A percentile compares a stretch with the other conserved stretches of the same genome.
Evolutionary conservation across 1,140 invertebrate genomes (phyloP).

Genomic region (Pollicipes pollicipes): DNA sequence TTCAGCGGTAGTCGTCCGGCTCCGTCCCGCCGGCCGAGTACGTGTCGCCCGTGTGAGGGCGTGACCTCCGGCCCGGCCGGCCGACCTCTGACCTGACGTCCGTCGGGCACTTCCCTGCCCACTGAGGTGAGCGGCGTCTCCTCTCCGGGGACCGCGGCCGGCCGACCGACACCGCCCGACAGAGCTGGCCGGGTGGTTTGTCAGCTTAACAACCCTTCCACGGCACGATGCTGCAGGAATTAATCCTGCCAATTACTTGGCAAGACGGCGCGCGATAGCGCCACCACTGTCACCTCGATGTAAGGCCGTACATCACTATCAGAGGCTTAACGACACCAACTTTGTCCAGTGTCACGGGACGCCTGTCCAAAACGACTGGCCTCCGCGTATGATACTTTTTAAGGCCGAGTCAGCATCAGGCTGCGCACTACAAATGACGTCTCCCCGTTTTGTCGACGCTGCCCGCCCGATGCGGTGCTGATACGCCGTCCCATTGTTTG

Average conservation of each 20-base stretch:
- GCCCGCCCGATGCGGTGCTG: too few species aligned
- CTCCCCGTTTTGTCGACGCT: too few species aligned
- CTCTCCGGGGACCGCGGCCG: too few species aligned
- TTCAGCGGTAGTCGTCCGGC: not conserved
- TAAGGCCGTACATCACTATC: not conserved
- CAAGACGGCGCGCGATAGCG: not conserved
- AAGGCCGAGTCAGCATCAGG: too few species aligned
- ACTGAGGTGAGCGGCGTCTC: not conserved
- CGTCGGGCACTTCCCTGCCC: not conserved
- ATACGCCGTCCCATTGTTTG: too few species aligned
- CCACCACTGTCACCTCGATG: not conserved
- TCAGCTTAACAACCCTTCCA: not conserved
- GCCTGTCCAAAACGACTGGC: not conserved
- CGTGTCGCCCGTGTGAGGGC: not conserved
- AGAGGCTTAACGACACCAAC: not conserved
- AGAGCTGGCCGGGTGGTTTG: not conserved
- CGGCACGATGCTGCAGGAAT: not conserved
- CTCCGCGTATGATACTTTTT: too few species aligned
- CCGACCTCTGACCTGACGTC: not conserved
- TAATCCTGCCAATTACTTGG: not conserved
- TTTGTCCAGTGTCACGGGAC: not conserved
- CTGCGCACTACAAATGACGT: too few species aligned
- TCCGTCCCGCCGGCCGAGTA: not conserved
- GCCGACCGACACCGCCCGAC: not conserved
- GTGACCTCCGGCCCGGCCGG: too few species aligned